Evolutionary conservation across 2,113 vertebrate genomes (phyloP).

Genomic region (Gymnorhina tibicen): DNA sequence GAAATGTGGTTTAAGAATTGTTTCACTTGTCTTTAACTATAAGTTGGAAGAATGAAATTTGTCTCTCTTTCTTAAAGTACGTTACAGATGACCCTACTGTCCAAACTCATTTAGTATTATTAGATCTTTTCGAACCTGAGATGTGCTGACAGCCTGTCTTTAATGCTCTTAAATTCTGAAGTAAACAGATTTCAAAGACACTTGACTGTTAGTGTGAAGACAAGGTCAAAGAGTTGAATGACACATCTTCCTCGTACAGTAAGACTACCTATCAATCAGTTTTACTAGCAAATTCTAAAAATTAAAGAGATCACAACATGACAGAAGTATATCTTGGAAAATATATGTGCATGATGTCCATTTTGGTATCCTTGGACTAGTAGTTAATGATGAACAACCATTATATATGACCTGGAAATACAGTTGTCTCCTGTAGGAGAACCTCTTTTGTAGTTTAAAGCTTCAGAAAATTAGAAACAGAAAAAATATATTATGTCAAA

Average conservation of each 20-base stretch:
- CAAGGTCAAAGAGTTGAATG: slow-evolving; percentile 49
- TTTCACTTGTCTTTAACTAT: background rate
- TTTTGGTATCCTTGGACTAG: background rate
- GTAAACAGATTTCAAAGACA: slow-evolving; percentile 57
- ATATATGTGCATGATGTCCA: background rate
- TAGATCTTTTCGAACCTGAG: slow-evolving; percentile 28
- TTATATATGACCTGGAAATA: background rate
- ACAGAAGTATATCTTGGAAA: background rate
- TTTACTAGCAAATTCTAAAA: slow-evolving; percentile 33
- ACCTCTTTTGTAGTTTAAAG: background rate
- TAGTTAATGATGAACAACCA: background rate
- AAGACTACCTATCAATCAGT: slow-evolving; percentile 49
- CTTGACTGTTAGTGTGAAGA: background rate
- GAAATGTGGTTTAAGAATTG: background rate
- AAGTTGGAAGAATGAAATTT: background rate
- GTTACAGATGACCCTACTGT: slow-evolving; percentile 13
- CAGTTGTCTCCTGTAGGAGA: background rate
- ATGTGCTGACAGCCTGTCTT: slow-evolving; percentile 44
- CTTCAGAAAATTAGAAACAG: background rate
- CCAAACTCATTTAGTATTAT: slow-evolving; percentile 25
- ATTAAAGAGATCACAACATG: background rate
- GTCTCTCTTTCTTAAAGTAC: background rate
- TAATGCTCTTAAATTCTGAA: slow-evolving; percentile 51
- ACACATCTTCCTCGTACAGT: slow-evolving; percentile 20
- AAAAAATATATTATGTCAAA: background rate